phyloP scores from a whole-genome alignment of 1,140 invertebrate species.

The Neotoxoptera formosana region DNA sequence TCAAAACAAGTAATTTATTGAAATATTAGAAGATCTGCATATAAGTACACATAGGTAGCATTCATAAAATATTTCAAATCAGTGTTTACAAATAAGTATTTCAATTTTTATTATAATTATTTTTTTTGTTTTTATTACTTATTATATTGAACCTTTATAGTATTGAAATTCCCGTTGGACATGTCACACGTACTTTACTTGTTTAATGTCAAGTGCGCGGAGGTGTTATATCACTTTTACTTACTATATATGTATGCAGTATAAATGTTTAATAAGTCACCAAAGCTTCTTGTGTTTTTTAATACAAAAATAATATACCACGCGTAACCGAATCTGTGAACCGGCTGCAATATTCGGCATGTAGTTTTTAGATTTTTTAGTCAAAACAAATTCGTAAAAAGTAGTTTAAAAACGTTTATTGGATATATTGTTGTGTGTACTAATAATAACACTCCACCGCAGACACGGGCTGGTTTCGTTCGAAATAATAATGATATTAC shows the following conservation, averaged over 20 bases:
- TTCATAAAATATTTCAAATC: too few relatives aligned
- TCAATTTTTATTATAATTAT: too few relatives aligned
- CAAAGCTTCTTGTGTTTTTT: not conserved
- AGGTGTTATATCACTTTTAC: not conserved
- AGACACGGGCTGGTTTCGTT: constrained; percentile 8
- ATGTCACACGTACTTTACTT: not conserved
- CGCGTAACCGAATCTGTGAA: not conserved
- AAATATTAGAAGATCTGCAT: not conserved
- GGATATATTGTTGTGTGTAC: not conserved
- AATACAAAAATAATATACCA: not conserved
- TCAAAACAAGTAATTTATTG: not conserved
- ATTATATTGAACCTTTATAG: not conserved
- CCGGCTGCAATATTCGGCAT: not conserved
- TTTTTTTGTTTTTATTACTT: not conserved
- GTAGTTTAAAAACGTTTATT: not conserved
- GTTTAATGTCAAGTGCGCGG: not conserved
- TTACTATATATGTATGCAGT: too few relatives aligned
- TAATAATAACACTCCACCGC: not conserved
- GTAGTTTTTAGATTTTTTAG: constrained; percentile 30
- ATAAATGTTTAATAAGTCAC: not conserved
- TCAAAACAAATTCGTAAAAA: constrained; percentile 29
- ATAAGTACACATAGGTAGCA: too few relatives aligned
- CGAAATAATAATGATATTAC: not conserved
- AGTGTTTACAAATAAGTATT: too few relatives aligned
- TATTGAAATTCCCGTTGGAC: not conserved